These are phyloP conservation scores for Amorpha juglandis DNA, from an alignment of 2,888 invertebrate genomes.

Conservation along the genomic window DNA sequence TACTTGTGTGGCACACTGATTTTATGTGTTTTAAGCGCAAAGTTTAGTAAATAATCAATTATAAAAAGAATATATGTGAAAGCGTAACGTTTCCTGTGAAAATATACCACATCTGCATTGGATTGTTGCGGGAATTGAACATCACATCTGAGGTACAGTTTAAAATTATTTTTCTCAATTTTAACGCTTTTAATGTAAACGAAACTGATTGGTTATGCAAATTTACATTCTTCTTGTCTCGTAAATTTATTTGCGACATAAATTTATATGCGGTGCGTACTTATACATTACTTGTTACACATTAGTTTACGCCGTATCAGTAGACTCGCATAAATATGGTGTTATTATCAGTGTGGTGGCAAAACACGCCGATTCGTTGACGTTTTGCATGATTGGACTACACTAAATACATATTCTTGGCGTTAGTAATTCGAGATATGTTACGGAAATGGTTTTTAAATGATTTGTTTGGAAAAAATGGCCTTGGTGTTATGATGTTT, in stretches of 20 bases:
- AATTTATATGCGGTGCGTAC: constrained; percentile 21
- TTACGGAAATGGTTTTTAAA: constrained; percentile 1
- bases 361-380: constrained; percentile 17
- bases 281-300: neutral
- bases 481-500: constrained; percentile 10
- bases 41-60: neutral
- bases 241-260: constrained; percentile 16
- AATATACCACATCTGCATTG: constrained; percentile 10
- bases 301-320: constrained; percentile 25
- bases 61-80: neutral
- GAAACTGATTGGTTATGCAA: constrained; percentile 48
- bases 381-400: constrained; percentile 11
- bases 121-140: neutral
- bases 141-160: constrained; percentile 34
- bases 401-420: neutral
- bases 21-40: constrained; percentile 34
- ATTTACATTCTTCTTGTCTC: constrained; percentile 33
- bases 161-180: constrained; percentile 50
- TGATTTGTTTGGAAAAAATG: neutral
- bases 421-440: neutral
- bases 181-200: constrained; percentile 49
- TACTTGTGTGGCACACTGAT: constrained; percentile 55
- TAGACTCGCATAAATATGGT: constrained; percentile 31
- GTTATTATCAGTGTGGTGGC: constrained; percentile 35
- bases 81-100: neutral